Conservation (phyloP, 2,113 vertebrate species). For the Pelodiscus sinensis region DNA sequence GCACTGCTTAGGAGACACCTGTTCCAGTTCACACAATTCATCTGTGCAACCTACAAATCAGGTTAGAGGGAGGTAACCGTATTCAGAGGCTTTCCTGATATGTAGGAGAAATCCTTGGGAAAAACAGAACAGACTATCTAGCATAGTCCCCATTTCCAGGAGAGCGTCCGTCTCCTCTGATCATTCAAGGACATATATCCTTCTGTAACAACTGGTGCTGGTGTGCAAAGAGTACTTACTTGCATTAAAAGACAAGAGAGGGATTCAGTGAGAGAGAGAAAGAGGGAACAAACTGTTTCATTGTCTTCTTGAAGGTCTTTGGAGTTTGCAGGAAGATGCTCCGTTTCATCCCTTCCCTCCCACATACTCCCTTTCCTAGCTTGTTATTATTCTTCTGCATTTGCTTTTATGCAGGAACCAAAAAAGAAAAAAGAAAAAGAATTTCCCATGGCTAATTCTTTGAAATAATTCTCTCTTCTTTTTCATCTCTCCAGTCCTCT, state of each 20-base stretch:
- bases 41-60: accelerated
- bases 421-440: background rate
- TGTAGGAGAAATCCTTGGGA: background rate
- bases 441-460: conserved; percentile 45
- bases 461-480: background rate
- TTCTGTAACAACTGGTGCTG: accelerated
- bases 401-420: conserved; percentile 46
- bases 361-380: background rate
- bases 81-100: accelerated
- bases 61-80: accelerated
- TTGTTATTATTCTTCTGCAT: background rate
- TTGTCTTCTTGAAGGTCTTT: background rate
- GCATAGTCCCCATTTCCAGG: accelerated
- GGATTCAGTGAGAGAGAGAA: background rate
- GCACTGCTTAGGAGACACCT: background rate
- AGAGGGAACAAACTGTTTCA: background rate
- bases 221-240: background rate
- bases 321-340: background rate
- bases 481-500: conserved; percentile 1
- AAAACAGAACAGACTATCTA: accelerated
- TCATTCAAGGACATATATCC: background rate
- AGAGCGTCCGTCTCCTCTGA: accelerated
- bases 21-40: background rate
- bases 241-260: accelerated
- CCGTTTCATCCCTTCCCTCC: background rate